Evolutionary conservation across 2,113 vertebrate species (phyloP), one percentile per base, ranked within the genome.

Genomic region (Eubucco bourcierii): DNA sequence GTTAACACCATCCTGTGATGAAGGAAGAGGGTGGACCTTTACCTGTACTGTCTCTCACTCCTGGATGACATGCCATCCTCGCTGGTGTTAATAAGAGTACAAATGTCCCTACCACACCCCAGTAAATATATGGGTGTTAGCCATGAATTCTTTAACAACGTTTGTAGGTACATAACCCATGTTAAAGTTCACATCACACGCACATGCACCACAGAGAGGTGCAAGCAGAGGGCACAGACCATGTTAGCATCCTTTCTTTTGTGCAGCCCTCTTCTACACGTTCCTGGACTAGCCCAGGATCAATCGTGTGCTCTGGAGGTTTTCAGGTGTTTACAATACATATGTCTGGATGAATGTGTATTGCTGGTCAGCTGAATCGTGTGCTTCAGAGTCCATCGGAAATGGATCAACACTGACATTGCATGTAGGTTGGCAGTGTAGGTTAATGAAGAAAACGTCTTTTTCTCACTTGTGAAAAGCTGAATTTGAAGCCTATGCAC

Each of bases 381-480:
- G 63, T 29, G 24, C 46, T 53, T 29, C 41, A 28, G 21, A 60
- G 37, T 18, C 34, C 16, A 11, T 70, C 7, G 79, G 25, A 34
- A 65, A 74, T 7, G 67, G 64, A 25, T 33, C 59, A 70, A 31
- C 5, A 46, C 31, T 88, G 84, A 65, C 60, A 71, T 41, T 47
- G 72, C 63, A 21, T 25, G 24, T 19, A 88, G 15, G 66, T 65
- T 88, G 84, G 76, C 61, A 78, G 56, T 14, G 44, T 13, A 71
- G n/a, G 63, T 91, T 87, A 94, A 55, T 84, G 73, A 89, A 86
- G 91, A 78, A 96, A 92, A 91, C 68, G 46, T 80, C 88, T 88
- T 93, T 93, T 92, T 80, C 77, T 90, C 27, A 78, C 82, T 91
- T 95, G 76, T 0, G 1, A 86, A 77, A 90, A 94, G 73, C 83